Evolutionary conservation across 2,113 vertebrate genomes (phyloP).

Genomic region (Cichladusa arquata): DNA sequence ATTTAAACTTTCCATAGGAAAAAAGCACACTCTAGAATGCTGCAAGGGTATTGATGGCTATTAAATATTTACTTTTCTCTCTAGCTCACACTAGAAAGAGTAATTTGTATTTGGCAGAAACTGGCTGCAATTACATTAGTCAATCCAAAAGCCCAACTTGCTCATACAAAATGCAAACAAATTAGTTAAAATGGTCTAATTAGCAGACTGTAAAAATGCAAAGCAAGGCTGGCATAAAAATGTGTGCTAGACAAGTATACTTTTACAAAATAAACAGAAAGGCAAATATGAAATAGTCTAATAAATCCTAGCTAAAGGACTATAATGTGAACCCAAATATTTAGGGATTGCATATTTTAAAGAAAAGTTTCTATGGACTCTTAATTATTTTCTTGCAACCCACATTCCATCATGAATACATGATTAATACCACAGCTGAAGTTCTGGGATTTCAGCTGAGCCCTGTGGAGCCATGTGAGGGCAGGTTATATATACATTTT

Average conservation of each 20-base stretch:
- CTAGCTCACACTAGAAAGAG: slow-evolving; percentile 80
- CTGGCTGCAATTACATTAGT: slow-evolving; percentile 84
- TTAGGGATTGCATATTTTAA: neutral
- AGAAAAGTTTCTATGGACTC: neutral
- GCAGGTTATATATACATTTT: neutral
- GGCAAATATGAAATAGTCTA: slow-evolving; percentile 52
- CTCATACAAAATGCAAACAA: slow-evolving; percentile 89
- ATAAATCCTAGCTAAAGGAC: slow-evolving; percentile 30
- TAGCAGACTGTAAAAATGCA: slow-evolving; percentile 84
- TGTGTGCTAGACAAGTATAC: slow-evolving; percentile 62
- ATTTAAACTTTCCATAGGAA: slow-evolving; percentile 76
- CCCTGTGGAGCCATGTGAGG: neutral
- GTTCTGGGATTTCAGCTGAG: neutral
- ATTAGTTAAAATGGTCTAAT: slow-evolving; percentile 89
- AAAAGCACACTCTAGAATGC: slow-evolving; percentile 70
- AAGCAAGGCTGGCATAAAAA: slow-evolving; percentile 80
- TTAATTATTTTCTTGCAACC: neutral
- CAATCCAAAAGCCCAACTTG: slow-evolving; percentile 86
- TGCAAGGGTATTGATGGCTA: slow-evolving; percentile 81
- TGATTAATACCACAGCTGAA: neutral
- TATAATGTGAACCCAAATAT: neutral
- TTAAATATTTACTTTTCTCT: slow-evolving; percentile 89
- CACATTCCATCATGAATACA: neutral
- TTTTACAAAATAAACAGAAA: slow-evolving; percentile 60
- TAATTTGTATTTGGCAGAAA: slow-evolving; percentile 85